These are phyloP conservation scores for Scatophagus argus DNA, from an alignment of 2,113 vertebrate genomes.

Conservation along the genomic window DNA sequence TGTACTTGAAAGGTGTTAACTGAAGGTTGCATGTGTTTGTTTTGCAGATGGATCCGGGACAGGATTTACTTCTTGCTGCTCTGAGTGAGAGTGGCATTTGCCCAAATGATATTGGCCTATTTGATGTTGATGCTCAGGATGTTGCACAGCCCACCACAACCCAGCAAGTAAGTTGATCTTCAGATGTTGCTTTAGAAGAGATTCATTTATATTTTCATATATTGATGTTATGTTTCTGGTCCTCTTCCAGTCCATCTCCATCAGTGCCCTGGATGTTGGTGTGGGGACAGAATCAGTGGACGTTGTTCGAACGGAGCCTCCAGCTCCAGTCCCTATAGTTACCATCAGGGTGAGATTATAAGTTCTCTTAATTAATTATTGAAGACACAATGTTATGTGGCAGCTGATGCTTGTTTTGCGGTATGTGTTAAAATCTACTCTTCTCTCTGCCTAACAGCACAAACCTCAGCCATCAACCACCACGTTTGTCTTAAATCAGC, in stretches of 20 bases:
- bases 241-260: conserved; percentile 87
- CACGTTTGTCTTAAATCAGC: conserved; percentile 98
- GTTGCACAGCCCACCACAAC: conserved; percentile 84
- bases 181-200: not conserved
- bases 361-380: not conserved
- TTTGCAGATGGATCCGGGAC: conserved; percentile 96
- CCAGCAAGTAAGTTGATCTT: conserved; percentile 88
- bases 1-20: not conserved
- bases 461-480: conserved; percentile 97
- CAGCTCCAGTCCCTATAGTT: conserved; percentile 87
- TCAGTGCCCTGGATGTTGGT: conserved; percentile 89
- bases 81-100: conserved; percentile 99
- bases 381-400: not conserved
- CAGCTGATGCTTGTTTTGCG: conserved; percentile 3
- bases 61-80: conserved; percentile 98
- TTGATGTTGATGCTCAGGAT: conserved; percentile 94
- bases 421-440: not conserved
- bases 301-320: conserved; percentile 71
- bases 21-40: not conserved
- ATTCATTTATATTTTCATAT: not conserved
- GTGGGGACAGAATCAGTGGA: conserved; percentile 84
- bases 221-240: conserved; percentile 2
- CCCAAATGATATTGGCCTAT: conserved; percentile 91
- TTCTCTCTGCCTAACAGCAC: conserved; percentile 72
- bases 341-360: conserved; percentile 90